A percentile compares a stretch with the other conserved stretches of the same genome.
Conservation (phyloP, 2,888 invertebrate genomes). For the Apodemia zela region DNA sequence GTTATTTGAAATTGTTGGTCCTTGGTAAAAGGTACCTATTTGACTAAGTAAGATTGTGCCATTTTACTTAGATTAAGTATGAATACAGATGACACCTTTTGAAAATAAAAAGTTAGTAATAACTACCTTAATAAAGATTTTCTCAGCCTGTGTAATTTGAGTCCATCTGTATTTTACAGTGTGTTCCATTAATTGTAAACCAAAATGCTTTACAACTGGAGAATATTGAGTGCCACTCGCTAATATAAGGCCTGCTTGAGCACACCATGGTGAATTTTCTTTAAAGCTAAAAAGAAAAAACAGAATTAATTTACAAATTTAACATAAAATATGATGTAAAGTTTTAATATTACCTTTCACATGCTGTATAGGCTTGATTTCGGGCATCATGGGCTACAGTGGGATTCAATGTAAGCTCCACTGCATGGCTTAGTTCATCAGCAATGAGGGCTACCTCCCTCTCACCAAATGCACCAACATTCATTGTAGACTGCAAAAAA, state of each 20-base stretch:
- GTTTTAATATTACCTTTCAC: slow-evolving; percentile 78
- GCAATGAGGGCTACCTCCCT: slow-evolving; percentile 84
- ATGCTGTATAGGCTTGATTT: slow-evolving; percentile 90
- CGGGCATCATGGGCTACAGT: slow-evolving; percentile 87
- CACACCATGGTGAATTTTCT: slow-evolving; percentile 92
- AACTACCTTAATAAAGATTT: slow-evolving; percentile 90
- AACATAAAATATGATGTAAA: too few relatives aligned
- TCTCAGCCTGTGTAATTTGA: slow-evolving; percentile 91
- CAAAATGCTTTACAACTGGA: slow-evolving; percentile 92
- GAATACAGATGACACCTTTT: too few relatives aligned
- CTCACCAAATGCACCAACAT: slow-evolving; percentile 49
- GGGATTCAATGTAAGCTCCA: slow-evolving; percentile 91
- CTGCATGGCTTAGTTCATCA: slow-evolving; percentile 88
- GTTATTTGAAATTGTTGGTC: too few relatives aligned
- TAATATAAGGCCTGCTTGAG: slow-evolving; percentile 90
- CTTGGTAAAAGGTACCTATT: too few relatives aligned
- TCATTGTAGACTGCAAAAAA: slow-evolving; percentile 49
- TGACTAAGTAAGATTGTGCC: too few relatives aligned
- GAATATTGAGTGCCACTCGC: slow-evolving; percentile 88
- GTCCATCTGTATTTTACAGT: slow-evolving; percentile 96
- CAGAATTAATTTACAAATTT: neutral
- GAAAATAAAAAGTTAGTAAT: neutral
- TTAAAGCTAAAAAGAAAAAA: slow-evolving; percentile 80
- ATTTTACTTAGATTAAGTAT: too few relatives aligned
- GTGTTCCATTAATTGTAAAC: slow-evolving; percentile 95